Evolutionary conservation across 2,888 invertebrate genomes (phyloP).

Genomic region (Schizotus pectinicornis): DNA sequence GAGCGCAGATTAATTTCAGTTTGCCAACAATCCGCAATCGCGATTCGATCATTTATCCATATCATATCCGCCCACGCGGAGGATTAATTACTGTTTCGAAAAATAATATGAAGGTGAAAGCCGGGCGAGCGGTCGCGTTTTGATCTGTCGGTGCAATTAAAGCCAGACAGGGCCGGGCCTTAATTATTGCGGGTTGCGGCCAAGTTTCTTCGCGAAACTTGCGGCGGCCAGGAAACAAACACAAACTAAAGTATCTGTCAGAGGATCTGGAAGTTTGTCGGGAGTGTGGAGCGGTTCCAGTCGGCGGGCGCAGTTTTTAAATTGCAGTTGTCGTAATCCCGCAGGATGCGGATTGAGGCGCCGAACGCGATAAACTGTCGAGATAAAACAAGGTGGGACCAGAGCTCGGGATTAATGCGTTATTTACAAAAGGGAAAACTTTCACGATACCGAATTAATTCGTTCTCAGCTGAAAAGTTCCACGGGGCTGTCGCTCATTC

Average conservation of each 20-base stretch:
- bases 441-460: slow-evolving; percentile 47
- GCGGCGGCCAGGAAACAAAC: slow-evolving; percentile 1
- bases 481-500: slow-evolving; percentile 39
- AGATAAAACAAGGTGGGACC: slow-evolving; percentile 49
- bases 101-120: not conserved
- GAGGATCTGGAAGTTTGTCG: slow-evolving; percentile 32
- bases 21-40: too few species aligned
- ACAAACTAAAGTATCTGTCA: slow-evolving; percentile 35
- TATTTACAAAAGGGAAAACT: slow-evolving; percentile 49
- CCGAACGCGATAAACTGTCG: slow-evolving; percentile 43
- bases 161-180: not conserved
- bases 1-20: too few species aligned
- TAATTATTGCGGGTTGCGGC: slow-evolving; percentile 8
- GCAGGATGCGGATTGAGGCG: slow-evolving; percentile 27
- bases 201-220: not conserved
- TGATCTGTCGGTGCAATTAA: too few species aligned
- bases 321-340: slow-evolving; percentile 38
- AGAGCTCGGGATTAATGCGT: slow-evolving; percentile 47
- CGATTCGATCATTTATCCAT: too few species aligned
- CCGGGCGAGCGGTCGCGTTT: not conserved
- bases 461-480: slow-evolving; percentile 44
- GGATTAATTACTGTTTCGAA: not conserved
- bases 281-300: not conserved
- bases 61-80: too few species aligned
- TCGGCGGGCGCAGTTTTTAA: slow-evolving; percentile 40